Conservation (phyloP, 2,113 vertebrate genomes). For the Otus sunia region DNA sequence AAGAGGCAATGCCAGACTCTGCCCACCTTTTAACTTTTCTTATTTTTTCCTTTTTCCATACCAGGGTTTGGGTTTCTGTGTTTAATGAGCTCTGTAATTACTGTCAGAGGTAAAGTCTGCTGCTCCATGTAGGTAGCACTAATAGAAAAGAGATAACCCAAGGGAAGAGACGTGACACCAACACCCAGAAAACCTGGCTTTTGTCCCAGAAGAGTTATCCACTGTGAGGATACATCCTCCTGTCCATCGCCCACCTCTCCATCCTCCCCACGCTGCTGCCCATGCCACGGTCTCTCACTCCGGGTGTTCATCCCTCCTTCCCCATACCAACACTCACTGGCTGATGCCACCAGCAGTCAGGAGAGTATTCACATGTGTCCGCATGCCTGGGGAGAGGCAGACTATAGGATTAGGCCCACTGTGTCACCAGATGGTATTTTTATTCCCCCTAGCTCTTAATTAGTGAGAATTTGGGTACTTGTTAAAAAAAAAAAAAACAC, state of each 20-base stretch:
- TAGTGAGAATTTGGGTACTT: not conserved
- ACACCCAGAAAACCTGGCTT: not conserved
- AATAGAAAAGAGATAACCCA: not conserved
- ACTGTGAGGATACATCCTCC: not conserved
- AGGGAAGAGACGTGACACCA: fast-evolving
- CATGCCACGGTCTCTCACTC: fast-evolving
- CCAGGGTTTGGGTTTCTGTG: not conserved
- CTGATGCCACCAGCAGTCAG: not conserved
- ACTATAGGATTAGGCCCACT: not conserved
- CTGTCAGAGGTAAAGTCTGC: not conserved
- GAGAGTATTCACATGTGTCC: not conserved
- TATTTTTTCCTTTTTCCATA: not conserved
- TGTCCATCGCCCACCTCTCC: fast-evolving
- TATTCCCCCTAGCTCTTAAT: not conserved
- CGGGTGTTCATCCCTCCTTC: not conserved
- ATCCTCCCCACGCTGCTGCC: not conserved
- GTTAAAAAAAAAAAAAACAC: fast-evolving
- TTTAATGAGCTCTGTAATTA: not conserved
- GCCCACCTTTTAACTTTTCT: not conserved
- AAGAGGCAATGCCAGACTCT: not conserved
- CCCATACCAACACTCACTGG: fast-evolving
- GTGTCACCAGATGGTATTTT: not conserved
- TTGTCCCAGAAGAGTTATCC: not conserved
- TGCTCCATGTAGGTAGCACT: not conserved
- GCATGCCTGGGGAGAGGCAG: not conserved